A percentile compares a stretch with the other conserved stretches of the same genome.
These are phyloP conservation scores for Tachystola acroxantha DNA, from an alignment of 2,888 invertebrate genomes.

Conservation along the genomic window DNA sequence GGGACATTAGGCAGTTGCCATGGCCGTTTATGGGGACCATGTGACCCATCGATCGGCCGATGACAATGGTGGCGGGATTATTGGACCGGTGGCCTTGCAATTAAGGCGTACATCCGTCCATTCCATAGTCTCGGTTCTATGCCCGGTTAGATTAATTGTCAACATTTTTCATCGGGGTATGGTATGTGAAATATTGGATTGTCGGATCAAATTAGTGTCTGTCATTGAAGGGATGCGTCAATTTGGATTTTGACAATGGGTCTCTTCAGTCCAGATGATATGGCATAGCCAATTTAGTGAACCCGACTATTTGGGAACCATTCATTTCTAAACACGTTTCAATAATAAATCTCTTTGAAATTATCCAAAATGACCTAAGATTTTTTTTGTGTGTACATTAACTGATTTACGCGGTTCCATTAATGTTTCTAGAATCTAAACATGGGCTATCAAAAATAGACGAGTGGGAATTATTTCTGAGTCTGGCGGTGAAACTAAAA, in stretches of 20 bases:
- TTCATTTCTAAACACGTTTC: background rate
- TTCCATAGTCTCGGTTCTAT: conserved; percentile 17
- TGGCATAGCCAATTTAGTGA: background rate
- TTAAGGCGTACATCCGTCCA: conserved; percentile 60
- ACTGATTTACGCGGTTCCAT: too few species aligned
- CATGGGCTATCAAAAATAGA: too few species aligned
- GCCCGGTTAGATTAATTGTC: conserved; percentile 5
- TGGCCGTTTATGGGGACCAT: background rate
- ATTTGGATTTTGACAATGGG: background rate
- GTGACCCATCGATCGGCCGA: conserved; percentile 10
- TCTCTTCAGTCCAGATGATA: too few species aligned
- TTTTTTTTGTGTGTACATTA: too few species aligned
- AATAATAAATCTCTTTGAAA: background rate
- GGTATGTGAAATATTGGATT: conserved; percentile 2
- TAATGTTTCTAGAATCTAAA: too few species aligned
- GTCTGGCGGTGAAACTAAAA: too few species aligned
- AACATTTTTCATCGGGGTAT: conserved; percentile 5
- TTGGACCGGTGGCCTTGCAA: conserved; percentile 50
- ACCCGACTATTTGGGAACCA: background rate
- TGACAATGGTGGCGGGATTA: conserved; percentile 36
- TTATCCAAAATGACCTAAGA: background rate
- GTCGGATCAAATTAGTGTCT: conserved; percentile 6
- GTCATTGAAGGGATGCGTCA: conserved; percentile 4
- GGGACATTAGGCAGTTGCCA: conserved; percentile 2
- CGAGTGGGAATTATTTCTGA: too few species aligned